Evolutionary conservation across 2,797 vertebrate species (phyloP).

Genomic region (Scleropages formosus): DNA sequence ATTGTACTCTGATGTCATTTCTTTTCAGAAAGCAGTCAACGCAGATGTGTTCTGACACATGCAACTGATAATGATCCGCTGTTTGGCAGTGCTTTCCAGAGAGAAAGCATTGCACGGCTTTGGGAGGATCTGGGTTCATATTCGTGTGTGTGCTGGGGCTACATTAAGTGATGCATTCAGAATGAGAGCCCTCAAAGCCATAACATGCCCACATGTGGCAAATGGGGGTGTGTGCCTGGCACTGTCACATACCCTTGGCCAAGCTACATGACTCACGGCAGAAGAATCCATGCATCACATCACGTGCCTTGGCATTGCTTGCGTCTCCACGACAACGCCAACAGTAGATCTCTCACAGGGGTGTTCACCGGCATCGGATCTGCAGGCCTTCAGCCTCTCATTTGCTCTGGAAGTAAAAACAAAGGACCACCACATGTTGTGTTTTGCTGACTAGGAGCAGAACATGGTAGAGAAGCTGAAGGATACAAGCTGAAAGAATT

Average conservation of each 20-base stretch:
- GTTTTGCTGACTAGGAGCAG: not conserved
- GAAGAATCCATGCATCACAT: slow-evolving; percentile 10
- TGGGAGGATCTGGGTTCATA: not conserved
- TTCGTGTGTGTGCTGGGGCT: slow-evolving; percentile 1
- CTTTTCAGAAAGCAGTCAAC: slow-evolving; percentile 6
- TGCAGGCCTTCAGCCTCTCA: not conserved
- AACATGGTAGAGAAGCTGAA: no score
- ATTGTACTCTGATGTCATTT: slow-evolving; percentile 8
- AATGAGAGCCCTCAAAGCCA: not conserved
- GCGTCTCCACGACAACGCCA: not conserved
- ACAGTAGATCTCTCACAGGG: not conserved
- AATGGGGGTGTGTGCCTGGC: not conserved
- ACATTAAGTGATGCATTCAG: not conserved
- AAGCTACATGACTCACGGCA: slow-evolving; percentile 17
- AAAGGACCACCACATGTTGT: slow-evolving; percentile 7
- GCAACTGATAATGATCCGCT: not conserved
- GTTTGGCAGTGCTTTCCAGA: not conserved
- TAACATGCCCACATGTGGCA: slow-evolving; percentile 7
- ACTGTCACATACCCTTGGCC: not conserved
- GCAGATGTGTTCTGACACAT: not conserved
- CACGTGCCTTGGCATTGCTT: slow-evolving; percentile 1
- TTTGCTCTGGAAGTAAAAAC: not conserved
- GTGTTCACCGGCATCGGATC: not conserved
- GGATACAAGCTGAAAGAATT: no score
- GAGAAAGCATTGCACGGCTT: not conserved